Percentiles rank a stretch among this genome's conserved stretches.
Evolutionary conservation across 2,888 invertebrate genomes (phyloP).

Genomic region (Ochropleura plecta): DNA sequence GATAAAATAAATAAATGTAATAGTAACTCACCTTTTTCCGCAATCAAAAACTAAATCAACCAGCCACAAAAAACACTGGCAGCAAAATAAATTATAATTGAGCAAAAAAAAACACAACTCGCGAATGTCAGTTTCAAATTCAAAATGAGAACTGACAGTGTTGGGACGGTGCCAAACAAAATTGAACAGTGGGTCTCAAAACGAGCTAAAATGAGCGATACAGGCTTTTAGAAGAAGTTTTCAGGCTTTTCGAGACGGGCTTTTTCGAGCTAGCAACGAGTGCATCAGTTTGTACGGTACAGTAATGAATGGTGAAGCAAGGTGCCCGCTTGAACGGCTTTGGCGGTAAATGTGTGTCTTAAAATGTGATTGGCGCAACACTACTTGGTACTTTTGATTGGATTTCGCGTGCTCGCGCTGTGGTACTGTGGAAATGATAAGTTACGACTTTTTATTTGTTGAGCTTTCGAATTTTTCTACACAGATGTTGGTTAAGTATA

Average conservation of each 20-base stretch:
- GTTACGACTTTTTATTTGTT: slow-evolving; percentile 6
- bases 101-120: slow-evolving; percentile 69
- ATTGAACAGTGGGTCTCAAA: slow-evolving; percentile 57
- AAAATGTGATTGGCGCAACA: slow-evolving; percentile 78
- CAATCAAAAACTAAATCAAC: slow-evolving; percentile 61
- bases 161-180: slow-evolving; percentile 56
- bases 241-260: slow-evolving; percentile 67
- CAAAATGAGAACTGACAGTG: slow-evolving; percentile 42
- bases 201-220: slow-evolving; percentile 57
- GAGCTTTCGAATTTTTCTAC: neutral
- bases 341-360: slow-evolving; percentile 88
- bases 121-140: slow-evolving; percentile 63
- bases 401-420: slow-evolving; percentile 26
- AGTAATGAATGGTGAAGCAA: slow-evolving; percentile 88
- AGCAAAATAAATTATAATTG: slow-evolving; percentile 56
- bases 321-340: slow-evolving; percentile 85
- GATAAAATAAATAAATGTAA: slow-evolving; percentile 57
- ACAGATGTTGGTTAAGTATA: neutral
- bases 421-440: neutral
- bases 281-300: slow-evolving; percentile 85
- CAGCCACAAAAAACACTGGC: slow-evolving; percentile 61
- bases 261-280: slow-evolving; percentile 77
- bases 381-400: slow-evolving; percentile 79
- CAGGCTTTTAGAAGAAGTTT: slow-evolving; percentile 35
- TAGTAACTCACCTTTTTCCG: slow-evolving; percentile 65